Base-by-base conservation (phyloP, 2,888 invertebrate genomes). In the Molanna angustata region DNA sequence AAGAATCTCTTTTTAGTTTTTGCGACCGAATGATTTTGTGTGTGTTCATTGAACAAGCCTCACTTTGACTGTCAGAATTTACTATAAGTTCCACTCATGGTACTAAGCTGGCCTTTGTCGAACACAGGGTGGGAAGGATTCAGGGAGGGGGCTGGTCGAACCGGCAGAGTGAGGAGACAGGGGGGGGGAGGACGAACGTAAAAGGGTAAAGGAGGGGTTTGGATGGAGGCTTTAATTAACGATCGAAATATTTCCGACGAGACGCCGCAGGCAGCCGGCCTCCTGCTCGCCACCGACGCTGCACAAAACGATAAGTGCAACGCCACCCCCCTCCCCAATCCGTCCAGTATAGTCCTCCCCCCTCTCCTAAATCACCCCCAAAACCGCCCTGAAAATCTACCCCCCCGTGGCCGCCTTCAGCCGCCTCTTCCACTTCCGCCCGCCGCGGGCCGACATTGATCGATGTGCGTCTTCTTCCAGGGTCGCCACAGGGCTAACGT, bases 391-490 rank as follows among this genome's bases (percentile, higher is more conserved):
- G n/a, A n/a, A n/a, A n/a, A n/a, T n/a, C n/a, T n/a, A n/a, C n/a
- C n/a, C n/a, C n/a, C n/a, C n/a, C n/a, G n/a, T n/a, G n/a, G n/a
- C n/a, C n/a, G n/a, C n/a, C n/a, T n/a, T n/a, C n/a, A n/a, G n/a
- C n/a, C n/a, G 51, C 47, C 31, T 16, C 51, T n/a, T n/a, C n/a
- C n/a, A n/a, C n/a, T n/a, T n/a, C n/a, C n/a, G n/a, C n/a, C 52
- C 60, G 56, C 60, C 56, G 49, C 62, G 61, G 62, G 62, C 62
- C 72, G 79, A 78, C 78, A 76, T 80, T 80, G 80, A 80, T 80
- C 80, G 79, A 80, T 80, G 79, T 77, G 78, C 79, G 79, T 80
- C 79, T 79, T 79, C 79, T 78, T 76, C 78, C 76, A 74, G 77
- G 74, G 76, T 74, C 74, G 74, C 77, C 75, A 73, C 70, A 73